Percentiles rank a stretch among this genome's conserved stretches.
Conservation (phyloP, 92 coral and sea anemone genomes). For the Phymanthus crucifer region DNA sequence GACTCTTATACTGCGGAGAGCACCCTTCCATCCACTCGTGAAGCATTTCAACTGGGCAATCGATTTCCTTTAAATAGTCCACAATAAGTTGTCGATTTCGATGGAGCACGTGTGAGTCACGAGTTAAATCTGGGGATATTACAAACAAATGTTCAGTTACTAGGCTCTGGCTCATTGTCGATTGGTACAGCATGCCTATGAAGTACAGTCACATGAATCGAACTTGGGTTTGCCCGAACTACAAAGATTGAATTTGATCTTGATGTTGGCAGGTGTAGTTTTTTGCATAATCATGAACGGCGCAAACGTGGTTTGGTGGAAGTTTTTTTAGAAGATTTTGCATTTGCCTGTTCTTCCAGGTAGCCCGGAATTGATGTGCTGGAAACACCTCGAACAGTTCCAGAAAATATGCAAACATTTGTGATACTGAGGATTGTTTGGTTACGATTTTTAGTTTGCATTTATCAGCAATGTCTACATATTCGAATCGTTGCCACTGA, state of each 20-base stretch:
- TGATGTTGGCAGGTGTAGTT: constrained; percentile 38
- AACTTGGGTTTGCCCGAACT: constrained; percentile 45
- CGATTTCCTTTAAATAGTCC: constrained; percentile 39
- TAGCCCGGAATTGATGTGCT: constrained; percentile 63
- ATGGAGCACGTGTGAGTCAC: constrained; percentile 58
- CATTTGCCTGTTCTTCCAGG: constrained; percentile 52
- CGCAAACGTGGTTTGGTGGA: constrained; percentile 29
- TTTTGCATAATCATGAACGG: constrained; percentile 37
- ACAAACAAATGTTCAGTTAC: constrained; percentile 43
- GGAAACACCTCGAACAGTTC: constrained; percentile 29
- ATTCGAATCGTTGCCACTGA: constrained; percentile 26
- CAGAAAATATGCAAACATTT: constrained; percentile 24
- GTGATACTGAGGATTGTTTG: constrained; percentile 24
- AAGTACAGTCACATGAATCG: constrained; percentile 41
- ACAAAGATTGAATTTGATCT: constrained; percentile 43
- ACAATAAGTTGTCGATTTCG: constrained; percentile 21
- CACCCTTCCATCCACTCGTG: constrained; percentile 60
- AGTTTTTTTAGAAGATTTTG: constrained; percentile 31
- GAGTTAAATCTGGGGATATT: constrained; percentile 42
- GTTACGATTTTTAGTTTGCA: constrained; percentile 36
- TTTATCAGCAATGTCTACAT: constrained; percentile 8
- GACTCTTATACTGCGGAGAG: constrained; percentile 51
- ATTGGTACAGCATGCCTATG: constrained; percentile 53
- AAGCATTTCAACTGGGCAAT: constrained; percentile 19
- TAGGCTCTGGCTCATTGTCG: no score